Conservation (phyloP, 2,888 invertebrate genomes). For the Leistus spinibarbis region DNA sequence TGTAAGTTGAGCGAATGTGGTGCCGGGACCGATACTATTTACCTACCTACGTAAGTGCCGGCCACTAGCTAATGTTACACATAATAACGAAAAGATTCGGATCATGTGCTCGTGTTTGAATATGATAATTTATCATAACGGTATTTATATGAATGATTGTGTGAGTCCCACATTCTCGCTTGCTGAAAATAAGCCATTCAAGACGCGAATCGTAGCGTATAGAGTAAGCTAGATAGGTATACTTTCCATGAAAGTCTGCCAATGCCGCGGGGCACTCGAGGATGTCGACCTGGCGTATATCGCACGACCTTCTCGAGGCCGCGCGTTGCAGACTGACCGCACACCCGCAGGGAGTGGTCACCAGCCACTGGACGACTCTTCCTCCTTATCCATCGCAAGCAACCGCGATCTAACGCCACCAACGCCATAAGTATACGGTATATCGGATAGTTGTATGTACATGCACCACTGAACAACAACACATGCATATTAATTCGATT, state of each 20-base stretch:
- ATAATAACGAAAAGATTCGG: neutral
- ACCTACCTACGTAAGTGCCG: neutral
- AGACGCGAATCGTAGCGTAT: neutral
- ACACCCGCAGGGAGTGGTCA: neutral
- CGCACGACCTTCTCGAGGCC: slow-evolving; percentile 7
- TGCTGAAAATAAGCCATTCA: slow-evolving; percentile 8
- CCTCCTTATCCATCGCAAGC: neutral
- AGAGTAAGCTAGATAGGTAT: too few relatives aligned
- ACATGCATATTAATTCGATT: neutral
- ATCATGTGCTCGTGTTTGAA: neutral
- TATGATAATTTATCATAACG: neutral
- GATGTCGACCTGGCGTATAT: slow-evolving; percentile 20
- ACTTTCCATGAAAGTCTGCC: slow-evolving; percentile 9
- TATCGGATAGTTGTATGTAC: neutral
- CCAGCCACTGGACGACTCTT: neutral
- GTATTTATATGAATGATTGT: neutral
- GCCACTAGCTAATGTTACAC: neutral
- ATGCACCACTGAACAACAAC: neutral
- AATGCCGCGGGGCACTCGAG: slow-evolving; percentile 24
- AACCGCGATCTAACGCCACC: neutral
- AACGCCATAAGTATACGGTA: neutral
- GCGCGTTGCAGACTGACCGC: neutral
- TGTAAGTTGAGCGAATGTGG: neutral
- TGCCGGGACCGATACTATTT: neutral
- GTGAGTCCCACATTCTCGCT: neutral